Conservation (phyloP, 2,888 invertebrate species). For the Papilio demoleus region DNA sequence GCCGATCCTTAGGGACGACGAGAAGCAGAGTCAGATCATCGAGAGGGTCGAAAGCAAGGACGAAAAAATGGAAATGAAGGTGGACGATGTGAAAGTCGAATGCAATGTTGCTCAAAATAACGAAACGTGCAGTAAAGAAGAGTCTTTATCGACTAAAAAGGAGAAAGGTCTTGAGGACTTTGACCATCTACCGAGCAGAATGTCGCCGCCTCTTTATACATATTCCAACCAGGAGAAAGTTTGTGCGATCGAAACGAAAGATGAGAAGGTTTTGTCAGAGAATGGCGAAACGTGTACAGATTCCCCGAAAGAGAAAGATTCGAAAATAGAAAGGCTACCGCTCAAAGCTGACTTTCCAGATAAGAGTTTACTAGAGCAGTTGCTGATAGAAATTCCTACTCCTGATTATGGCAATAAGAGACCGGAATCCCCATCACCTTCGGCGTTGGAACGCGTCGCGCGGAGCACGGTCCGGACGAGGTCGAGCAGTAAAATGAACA, state of each 20-base stretch:
- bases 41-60: constrained; percentile 45
- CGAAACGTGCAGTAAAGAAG: constrained; percentile 44
- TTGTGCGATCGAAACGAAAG: constrained; percentile 72
- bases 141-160: constrained; percentile 51
- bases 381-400: constrained; percentile 92
- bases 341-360: constrained; percentile 79
- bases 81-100: constrained; percentile 46
- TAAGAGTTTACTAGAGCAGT: constrained; percentile 88
- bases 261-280: constrained; percentile 54
- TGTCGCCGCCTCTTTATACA: constrained; percentile 89
- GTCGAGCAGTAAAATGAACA: constrained; percentile 87
- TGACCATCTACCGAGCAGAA: constrained; percentile 88
- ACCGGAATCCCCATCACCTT: constrained; percentile 76
- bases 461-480: constrained; percentile 85
- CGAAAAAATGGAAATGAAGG: constrained; percentile 44
- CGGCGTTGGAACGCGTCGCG: constrained; percentile 72
- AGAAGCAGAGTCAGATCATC: constrained; percentile 45
- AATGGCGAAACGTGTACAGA: constrained; percentile 62
- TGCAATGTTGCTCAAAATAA: constrained; percentile 48
- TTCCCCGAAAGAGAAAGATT: constrained; percentile 52
- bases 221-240: constrained; percentile 89
- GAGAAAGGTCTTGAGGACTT: constrained; percentile 67
- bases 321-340: constrained; percentile 67
- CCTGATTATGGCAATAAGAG: constrained; percentile 80
- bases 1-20: constrained; percentile 57